phyloP scores from a whole-genome alignment of 2,113 vertebrate species.

The Grantiella picta region DNA sequence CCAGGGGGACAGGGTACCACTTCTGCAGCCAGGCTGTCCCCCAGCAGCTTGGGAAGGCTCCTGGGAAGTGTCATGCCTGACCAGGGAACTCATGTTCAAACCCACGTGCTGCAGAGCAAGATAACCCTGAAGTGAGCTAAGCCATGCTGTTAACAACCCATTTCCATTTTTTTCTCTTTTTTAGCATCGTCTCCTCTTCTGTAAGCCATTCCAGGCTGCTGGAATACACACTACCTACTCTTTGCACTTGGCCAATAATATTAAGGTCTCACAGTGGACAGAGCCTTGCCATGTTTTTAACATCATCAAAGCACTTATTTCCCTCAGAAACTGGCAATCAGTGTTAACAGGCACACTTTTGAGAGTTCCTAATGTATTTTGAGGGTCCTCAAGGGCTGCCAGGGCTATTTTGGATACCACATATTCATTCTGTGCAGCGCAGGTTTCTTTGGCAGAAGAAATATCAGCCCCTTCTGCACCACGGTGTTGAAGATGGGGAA shows the following conservation, averaged over 20 bases:
- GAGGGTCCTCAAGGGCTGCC: not conserved
- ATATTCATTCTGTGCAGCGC: not conserved
- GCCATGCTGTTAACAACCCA: not conserved
- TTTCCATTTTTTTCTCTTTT: not conserved
- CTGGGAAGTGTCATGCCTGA: not conserved
- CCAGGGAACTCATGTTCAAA: not conserved
- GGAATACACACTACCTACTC: not conserved
- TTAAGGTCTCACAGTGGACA: not conserved
- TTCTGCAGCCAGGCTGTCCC: not conserved
- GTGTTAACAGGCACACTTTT: not conserved
- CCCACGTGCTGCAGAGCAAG: accelerated
- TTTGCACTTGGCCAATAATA: not conserved
- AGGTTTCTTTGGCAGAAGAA: not conserved
- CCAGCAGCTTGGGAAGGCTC: not conserved
- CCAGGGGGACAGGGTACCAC: not conserved
- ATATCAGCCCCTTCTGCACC: not conserved
- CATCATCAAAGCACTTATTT: not conserved
- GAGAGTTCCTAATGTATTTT: not conserved
- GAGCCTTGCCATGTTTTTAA: not conserved
- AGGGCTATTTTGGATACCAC: not conserved
- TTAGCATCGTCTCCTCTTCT: not conserved
- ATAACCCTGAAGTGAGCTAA: not conserved
- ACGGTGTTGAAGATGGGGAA: not conserved
- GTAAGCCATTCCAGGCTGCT: not conserved
- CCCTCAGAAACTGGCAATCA: not conserved